Conservation (phyloP, 2,888 invertebrate genomes). For the Agrotis exclamationis region DNA sequence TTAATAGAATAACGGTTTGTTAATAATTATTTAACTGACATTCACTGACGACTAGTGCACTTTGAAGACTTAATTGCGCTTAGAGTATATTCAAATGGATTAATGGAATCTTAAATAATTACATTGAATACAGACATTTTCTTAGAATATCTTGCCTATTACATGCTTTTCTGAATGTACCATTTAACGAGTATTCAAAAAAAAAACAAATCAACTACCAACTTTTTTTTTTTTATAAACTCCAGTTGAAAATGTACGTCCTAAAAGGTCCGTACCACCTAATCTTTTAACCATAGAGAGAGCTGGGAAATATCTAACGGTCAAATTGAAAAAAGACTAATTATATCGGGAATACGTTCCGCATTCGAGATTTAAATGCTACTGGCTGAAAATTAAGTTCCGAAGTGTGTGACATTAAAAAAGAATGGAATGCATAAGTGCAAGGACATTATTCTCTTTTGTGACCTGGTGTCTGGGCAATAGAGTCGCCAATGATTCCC, state of each 20-base stretch:
- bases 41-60: not conserved
- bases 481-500: no score
- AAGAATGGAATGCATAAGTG: not conserved
- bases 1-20: slow-evolving; percentile 9
- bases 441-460: not conserved
- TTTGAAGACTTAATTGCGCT: not conserved
- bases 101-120: no score
- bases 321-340: slow-evolving; percentile 46
- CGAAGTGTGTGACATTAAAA: not conserved
- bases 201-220: no score
- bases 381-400: slow-evolving; percentile 61
- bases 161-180: not conserved
- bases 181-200: not conserved
- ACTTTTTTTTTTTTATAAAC: no score
- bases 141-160: not conserved
- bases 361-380: slow-evolving; percentile 67
- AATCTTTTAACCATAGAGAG: slow-evolving; percentile 63
- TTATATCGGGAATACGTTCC: slow-evolving; percentile 67
- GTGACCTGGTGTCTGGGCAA: no score
- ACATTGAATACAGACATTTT: not conserved
- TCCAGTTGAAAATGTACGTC: not conserved
- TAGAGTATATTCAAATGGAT: not conserved
- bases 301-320: slow-evolving; percentile 70
- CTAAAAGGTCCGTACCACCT: not conserved
- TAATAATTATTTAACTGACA: slow-evolving; percentile 22